Evolutionary conservation across 1,140 invertebrate genomes (phyloP).

Genomic region (Zaprionus tsacasi): DNA sequence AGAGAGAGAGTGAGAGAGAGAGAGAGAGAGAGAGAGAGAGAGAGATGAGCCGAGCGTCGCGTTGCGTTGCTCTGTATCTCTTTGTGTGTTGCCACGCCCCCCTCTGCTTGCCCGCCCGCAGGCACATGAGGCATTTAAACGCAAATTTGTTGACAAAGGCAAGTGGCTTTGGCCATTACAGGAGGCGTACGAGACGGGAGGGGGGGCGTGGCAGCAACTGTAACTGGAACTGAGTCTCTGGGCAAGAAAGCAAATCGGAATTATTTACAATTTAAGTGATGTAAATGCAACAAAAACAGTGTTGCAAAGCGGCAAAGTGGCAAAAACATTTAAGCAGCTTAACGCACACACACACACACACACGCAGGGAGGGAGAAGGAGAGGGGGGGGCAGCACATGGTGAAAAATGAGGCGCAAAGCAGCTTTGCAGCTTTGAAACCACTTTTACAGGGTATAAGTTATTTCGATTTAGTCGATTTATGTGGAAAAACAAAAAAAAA

Average conservation of each 20-base stretch:
- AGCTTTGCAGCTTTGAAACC: too few species aligned
- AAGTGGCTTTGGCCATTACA: conserved; percentile 80
- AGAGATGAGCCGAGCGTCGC: conserved; percentile 25
- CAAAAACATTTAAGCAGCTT: conserved; percentile 78
- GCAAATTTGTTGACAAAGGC: conserved; percentile 80
- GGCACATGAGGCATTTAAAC: conserved; percentile 70
- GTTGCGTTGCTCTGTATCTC: too few species aligned
- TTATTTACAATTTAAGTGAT: conserved; percentile 82
- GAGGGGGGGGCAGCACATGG: conserved; percentile 14
- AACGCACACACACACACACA: conserved; percentile 51
- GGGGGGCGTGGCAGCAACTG: not conserved
- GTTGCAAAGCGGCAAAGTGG: conserved; percentile 65
- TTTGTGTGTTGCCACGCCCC: not conserved
- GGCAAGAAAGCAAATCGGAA: conserved; percentile 63
- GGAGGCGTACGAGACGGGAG: conserved; percentile 31
- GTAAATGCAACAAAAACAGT: conserved; percentile 74
- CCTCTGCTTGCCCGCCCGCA: not conserved
- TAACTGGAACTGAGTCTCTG: conserved; percentile 24
- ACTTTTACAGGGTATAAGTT: not conserved
- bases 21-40: not conserved
- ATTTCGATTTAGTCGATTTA: too few species aligned
- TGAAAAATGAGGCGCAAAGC: conserved; percentile 80
- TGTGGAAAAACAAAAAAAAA: not conserved
- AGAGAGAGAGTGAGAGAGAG: too few species aligned
- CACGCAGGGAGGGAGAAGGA: not conserved